Percentiles rank a stretch among this genome's conserved stretches.
These are phyloP conservation scores for Microctenopoma steveboyesi DNA, from an alignment of 2,797 vertebrate genomes.

Conservation along the genomic window DNA sequence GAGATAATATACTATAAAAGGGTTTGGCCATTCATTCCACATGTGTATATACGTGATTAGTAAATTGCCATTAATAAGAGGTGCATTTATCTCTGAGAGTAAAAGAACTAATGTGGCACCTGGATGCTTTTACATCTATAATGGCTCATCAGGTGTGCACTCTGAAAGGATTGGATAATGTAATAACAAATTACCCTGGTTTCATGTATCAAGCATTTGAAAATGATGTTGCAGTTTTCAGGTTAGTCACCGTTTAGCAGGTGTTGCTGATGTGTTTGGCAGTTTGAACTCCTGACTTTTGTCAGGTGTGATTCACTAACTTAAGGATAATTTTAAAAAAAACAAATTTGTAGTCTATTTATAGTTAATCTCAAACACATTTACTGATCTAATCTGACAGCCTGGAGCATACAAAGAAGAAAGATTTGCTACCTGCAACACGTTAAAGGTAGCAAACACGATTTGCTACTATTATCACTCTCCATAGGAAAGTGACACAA, in stretches of 20 bases:
- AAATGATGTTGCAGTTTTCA: not conserved
- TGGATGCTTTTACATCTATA: constrained; percentile 15
- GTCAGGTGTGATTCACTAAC: not conserved
- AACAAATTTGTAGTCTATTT: not conserved
- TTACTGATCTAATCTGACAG: not conserved
- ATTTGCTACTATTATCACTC: too few relatives aligned
- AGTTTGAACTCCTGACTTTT: not conserved
- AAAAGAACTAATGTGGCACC: constrained; percentile 34
- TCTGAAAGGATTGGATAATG: not conserved
- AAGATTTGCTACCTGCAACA: too few relatives aligned
- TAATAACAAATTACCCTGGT: not conserved
- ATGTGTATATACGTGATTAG: constrained; percentile 3
- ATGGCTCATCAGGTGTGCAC: constrained; percentile 1
- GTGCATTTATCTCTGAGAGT: constrained; percentile 21
- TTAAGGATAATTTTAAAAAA: too few relatives aligned
- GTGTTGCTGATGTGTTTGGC: not conserved
- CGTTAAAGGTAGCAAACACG: too few relatives aligned
- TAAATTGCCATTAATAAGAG: not conserved
- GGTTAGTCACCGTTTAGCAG: constrained; percentile 16
- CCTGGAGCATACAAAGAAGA: not conserved
- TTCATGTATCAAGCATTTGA: not conserved
- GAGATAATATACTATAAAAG: constrained; percentile 44
- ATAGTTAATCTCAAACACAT: not conserved
- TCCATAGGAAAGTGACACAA: too few relatives aligned
- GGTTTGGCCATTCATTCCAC: constrained; percentile 12